Percentiles rank a stretch among this genome's conserved stretches.
Conservation (phyloP, 2,113 vertebrate genomes). For the Rhinolophus sinicus region DNA sequence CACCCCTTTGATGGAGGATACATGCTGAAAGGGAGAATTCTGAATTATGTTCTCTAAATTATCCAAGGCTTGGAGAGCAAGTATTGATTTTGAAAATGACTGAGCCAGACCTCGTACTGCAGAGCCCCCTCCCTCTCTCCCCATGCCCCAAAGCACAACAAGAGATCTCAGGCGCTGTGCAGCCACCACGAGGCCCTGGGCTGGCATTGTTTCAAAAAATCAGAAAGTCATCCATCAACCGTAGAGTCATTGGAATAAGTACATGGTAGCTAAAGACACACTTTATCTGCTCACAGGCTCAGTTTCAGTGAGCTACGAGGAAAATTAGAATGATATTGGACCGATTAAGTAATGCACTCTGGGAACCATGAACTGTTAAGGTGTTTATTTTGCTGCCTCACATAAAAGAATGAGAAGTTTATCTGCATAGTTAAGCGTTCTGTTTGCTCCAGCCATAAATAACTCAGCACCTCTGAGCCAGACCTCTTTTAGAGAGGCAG, state of each 20-base stretch:
- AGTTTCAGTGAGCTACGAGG: conserved; percentile 82
- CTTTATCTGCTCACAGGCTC: conserved; percentile 84
- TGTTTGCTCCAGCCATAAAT: conserved; percentile 75
- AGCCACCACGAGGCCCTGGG: conserved; percentile 80
- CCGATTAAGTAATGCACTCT: conserved; percentile 85
- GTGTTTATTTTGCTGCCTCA: conserved; percentile 84
- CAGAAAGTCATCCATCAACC: conserved; percentile 89
- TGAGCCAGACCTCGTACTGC: conserved; percentile 93
- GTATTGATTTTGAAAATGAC: conserved; percentile 98
- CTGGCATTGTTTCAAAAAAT: conserved; percentile 89
- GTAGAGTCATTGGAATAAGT: conserved; percentile 85
- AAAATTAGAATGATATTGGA: conserved; percentile 86
- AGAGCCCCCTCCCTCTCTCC: conserved; percentile 73
- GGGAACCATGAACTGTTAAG: conserved; percentile 82
- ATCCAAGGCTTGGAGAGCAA: conserved; percentile 92
- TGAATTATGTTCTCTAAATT: conserved; percentile 99
- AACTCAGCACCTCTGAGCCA: background rate
- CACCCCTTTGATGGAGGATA: conserved; percentile 90
- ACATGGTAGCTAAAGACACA: conserved; percentile 84
- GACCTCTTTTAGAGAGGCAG: conserved; percentile 51
- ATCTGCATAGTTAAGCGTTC: conserved; percentile 83
- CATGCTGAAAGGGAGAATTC: conserved; percentile 96
- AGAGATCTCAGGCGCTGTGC: conserved; percentile 81
- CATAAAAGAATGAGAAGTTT: conserved; percentile 81
- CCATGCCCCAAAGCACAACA: conserved; percentile 85